Conservation (phyloP, 2,888 invertebrate species). For the Archaeoteleia sp. region DNA sequence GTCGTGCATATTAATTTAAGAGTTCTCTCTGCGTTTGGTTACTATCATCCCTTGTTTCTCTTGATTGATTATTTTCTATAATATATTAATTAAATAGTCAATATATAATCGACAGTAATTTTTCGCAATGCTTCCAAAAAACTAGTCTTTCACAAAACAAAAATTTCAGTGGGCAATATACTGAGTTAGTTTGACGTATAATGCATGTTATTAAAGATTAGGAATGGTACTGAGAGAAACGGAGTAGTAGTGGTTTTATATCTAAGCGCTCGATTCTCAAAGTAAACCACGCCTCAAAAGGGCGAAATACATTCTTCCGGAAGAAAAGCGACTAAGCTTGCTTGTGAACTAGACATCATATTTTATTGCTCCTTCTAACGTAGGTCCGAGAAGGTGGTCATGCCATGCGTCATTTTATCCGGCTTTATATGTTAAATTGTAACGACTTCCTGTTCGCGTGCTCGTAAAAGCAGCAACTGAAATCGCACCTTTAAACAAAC, state of each 20-base stretch:
- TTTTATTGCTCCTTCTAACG: constrained; percentile 57
- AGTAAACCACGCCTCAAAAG: constrained; percentile 55
- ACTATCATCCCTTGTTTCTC: no score
- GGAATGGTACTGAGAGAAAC: constrained; percentile 50
- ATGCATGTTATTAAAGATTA: constrained; percentile 60
- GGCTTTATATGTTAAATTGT: constrained; percentile 45
- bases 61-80: no score
- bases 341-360: constrained; percentile 60
- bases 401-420: constrained; percentile 18
- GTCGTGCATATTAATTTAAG: no score
- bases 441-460: no score
- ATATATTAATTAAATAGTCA: no score
- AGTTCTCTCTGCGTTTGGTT: no score
- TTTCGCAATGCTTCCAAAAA: no score
- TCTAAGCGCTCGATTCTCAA: constrained; percentile 55
- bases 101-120: no score
- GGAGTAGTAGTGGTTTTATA: constrained; percentile 54
- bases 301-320: constrained; percentile 60
- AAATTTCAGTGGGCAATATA: constrained; percentile 51
- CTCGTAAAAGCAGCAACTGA: no score
- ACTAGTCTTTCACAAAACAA: constrained; percentile 16
- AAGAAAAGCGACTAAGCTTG: constrained; percentile 62
- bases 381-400: constrained; percentile 15
- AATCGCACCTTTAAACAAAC: no score
- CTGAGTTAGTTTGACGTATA: constrained; percentile 57